phyloP scores from a whole-genome alignment of 2,113 vertebrate species.

The Dasyprocta punctata region DNA sequence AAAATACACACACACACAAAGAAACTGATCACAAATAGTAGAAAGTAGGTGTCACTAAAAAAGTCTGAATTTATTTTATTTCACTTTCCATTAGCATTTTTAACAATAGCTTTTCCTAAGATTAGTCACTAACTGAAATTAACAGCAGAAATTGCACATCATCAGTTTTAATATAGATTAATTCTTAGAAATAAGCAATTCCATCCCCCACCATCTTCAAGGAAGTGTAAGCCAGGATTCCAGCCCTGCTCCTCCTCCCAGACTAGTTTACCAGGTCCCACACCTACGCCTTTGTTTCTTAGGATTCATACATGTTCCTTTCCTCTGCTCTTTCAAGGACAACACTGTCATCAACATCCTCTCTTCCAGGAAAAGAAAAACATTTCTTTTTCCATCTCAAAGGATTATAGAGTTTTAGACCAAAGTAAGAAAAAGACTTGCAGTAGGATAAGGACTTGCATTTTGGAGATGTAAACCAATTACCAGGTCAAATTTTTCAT shows the following conservation, averaged over 20 bases:
- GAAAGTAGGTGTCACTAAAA: constrained; percentile 24
- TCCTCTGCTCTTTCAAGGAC: neutral
- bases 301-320: neutral
- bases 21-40: neutral
- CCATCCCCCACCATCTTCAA: neutral
- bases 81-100: constrained; percentile 26
- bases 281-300: neutral
- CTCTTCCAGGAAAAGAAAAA: constrained; percentile 44
- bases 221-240: neutral
- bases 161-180: neutral
- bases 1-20: neutral
- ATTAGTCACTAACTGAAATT: neutral
- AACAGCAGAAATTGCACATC: neutral
- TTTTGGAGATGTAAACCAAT: neutral
- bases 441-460: neutral
- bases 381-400: neutral
- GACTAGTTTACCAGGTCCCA: neutral
- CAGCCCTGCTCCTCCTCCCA: neutral
- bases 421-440: neutral
- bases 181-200: neutral
- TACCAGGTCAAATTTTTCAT: neutral
- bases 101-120: neutral
- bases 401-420: constrained; percentile 24
- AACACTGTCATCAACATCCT: neutral
- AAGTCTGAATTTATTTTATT: constrained; percentile 31